phyloP scores from a whole-genome alignment of 2,888 invertebrate species.

The Leucania comma region DNA sequence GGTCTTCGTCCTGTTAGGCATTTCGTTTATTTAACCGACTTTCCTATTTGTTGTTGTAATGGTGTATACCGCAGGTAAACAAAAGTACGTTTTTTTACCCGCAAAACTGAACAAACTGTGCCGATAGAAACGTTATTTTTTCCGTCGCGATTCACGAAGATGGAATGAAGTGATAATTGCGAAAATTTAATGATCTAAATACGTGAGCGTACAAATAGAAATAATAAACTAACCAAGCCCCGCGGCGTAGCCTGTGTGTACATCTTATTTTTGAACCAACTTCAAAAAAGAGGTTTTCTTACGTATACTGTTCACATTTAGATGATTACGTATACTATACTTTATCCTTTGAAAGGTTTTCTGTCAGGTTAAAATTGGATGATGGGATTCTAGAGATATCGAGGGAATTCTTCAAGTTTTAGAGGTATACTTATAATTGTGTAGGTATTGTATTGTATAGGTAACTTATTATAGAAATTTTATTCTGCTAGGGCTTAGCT shows the following conservation, averaged over 20 bases:
- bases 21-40: constrained; percentile 69
- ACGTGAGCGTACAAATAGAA: constrained; percentile 26
- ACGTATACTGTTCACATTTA: too few relatives aligned
- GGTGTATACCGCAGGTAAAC: constrained; percentile 46
- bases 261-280: neutral
- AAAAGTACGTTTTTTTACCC: constrained; percentile 34
- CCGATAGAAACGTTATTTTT: constrained; percentile 30
- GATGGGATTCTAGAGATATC: too few relatives aligned
- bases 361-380: too few relatives aligned
- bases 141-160: constrained; percentile 37
- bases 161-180: constrained; percentile 49
- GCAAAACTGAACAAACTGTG: constrained; percentile 32
- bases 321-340: too few relatives aligned
- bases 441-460: too few relatives aligned
- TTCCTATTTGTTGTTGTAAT: constrained; percentile 66
- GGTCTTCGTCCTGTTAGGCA: constrained; percentile 69
- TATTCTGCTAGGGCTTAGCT: too few relatives aligned
- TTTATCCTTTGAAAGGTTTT: too few relatives aligned
- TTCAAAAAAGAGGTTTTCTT: too few relatives aligned
- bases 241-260: neutral
- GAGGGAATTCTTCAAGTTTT: too few relatives aligned
- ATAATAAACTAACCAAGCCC: constrained; percentile 28
- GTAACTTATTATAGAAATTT: too few relatives aligned
- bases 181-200: constrained; percentile 52
- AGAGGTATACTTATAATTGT: too few relatives aligned